Base-by-base conservation (phyloP, 2,797 vertebrate genomes). In the Sebastes trivittatus region DNA sequence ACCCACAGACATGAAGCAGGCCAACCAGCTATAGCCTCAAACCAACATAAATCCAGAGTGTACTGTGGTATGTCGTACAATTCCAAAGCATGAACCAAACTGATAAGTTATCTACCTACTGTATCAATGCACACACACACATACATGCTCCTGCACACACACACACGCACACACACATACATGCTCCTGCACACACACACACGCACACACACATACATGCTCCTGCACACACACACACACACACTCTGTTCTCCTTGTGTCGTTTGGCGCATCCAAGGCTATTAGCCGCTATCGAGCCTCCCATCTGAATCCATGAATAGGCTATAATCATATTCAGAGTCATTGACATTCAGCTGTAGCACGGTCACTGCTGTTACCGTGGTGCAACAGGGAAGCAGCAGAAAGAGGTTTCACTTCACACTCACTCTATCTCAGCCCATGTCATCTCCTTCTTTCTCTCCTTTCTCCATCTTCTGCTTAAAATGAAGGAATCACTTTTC, bases 281-380 rank as follows among this genome's bases (percentile, higher is more conserved):
- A 84, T 93, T 91, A 92, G 83, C 73, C 3, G 18, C 78, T 86
- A 93, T 93, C 69, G 4, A 82, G 70, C 77, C 81, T 78, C 80
- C 87, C 87, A 87, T 92, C 88, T 86, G 89, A 92, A 93, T 88
- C 84, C 75, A 75, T 86, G 87, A 93, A 85, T 23, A 89, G 91
- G 58, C 84, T 69, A 34, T 93, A 93, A 95, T 93, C 86, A 86
- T 82, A 90, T 93, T 91, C 85, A 81, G 34, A 88, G 84, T 83
- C 82, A 92, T 91, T 92, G 87, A 90, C 86, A 91, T 94, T 93
- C 88, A 87, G 77, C 70, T 38, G 73, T 83, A 71, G 14, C 74
- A 14, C 34, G 6, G 78, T 56, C 14, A 77, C 82, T 80, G 87
- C 83, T 72, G 89, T 82, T 81, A 72, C 83, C 73, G 75, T 63